These are phyloP conservation scores for Aphelinus certus DNA, from an alignment of 1,140 invertebrate genomes.

Conservation along the genomic window DNA sequence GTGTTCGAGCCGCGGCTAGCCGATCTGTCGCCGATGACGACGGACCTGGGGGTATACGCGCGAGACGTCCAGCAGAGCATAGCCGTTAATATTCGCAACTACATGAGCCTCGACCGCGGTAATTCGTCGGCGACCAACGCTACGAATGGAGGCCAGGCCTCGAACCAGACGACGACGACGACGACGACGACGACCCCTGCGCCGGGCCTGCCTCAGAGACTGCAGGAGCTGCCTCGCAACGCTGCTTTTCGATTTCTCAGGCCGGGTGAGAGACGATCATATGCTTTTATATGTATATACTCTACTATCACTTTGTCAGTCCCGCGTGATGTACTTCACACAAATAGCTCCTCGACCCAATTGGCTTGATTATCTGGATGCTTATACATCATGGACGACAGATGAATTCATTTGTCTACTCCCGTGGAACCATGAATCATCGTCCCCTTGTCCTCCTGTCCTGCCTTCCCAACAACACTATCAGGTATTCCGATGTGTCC, in stretches of 20 bases:
- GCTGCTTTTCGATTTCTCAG: slow-evolving; percentile 54
- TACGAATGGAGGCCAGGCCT: slow-evolving; percentile 18
- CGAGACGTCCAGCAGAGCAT: slow-evolving; percentile 84
- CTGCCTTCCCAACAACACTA: too few relatives aligned
- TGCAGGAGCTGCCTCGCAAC: slow-evolving; percentile 46
- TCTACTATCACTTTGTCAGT: background rate
- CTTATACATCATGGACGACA: too few relatives aligned
- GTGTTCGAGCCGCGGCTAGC: slow-evolving; percentile 80
- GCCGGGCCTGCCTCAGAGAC: slow-evolving; percentile 38
- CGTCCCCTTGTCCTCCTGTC: too few relatives aligned
- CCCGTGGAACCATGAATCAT: too few relatives aligned
- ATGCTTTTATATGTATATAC: slow-evolving; percentile 41
- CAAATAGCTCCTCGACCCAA: too few relatives aligned
- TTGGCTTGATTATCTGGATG: background rate
- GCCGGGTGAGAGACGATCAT: slow-evolving; percentile 51
- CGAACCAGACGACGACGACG: background rate
- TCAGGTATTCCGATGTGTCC: too few relatives aligned
- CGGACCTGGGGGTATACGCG: slow-evolving; percentile 77
- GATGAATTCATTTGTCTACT: too few relatives aligned
- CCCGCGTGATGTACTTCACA: too few relatives aligned
- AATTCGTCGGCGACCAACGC: slow-evolving; percentile 42
- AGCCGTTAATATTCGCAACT: slow-evolving; percentile 81
- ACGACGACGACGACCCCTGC: slow-evolving; percentile 19
- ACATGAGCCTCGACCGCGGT: slow-evolving; percentile 66
- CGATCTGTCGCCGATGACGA: slow-evolving; percentile 80